Conservation (phyloP, 2,797 vertebrate genomes). For the Phrynocephalus vlangalii region DNA sequence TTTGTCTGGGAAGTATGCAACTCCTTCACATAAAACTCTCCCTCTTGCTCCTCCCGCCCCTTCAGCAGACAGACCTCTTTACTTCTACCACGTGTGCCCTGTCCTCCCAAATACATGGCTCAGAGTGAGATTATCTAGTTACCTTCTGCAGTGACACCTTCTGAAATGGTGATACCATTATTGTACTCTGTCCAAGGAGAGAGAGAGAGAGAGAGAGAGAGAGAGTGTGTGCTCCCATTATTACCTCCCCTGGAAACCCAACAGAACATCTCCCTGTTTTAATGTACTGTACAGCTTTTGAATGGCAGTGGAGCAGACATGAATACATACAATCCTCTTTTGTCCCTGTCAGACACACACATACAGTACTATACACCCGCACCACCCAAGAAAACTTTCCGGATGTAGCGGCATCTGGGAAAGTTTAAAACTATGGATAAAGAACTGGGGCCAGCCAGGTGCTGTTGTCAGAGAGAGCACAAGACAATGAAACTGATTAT, state of each 20-base stretch:
- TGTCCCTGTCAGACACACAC: too few relatives aligned
- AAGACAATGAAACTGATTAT: background rate
- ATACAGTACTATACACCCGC: background rate
- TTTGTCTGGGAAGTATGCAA: constrained; percentile 1
- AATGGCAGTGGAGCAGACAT: background rate
- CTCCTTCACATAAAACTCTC: background rate
- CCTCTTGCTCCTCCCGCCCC: too few relatives aligned
- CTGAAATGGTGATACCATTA: background rate
- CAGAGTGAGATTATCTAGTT: background rate
- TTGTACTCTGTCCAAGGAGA: background rate
- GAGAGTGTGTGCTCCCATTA: background rate
- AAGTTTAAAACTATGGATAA: background rate
- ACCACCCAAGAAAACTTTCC: background rate
- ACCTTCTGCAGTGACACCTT: background rate
- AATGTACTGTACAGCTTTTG: background rate
- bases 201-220: background rate
- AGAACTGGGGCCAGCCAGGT: background rate
- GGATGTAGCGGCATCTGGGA: background rate
- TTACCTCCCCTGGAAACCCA: background rate
- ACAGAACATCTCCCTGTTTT: background rate
- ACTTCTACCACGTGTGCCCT: constrained; percentile 5
- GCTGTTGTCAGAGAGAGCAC: background rate
- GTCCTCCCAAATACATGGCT: background rate
- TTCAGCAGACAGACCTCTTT: background rate
- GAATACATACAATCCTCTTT: background rate